Conservation (phyloP, 2,113 vertebrate genomes). For the Stigmatopora nigra region DNA sequence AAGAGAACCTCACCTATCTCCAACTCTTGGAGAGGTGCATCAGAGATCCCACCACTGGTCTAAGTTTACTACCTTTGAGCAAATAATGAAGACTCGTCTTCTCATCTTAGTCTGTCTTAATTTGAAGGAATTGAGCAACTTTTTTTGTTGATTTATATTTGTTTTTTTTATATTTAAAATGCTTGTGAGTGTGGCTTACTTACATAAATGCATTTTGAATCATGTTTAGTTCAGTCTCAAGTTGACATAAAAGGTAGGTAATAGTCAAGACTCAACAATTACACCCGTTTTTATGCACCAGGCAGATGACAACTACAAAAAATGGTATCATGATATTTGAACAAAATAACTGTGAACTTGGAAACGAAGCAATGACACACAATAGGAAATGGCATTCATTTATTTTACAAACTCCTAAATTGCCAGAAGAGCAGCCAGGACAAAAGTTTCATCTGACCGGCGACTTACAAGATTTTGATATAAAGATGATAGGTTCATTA, state of each 20-base stretch:
- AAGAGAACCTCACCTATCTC: conserved; percentile 68
- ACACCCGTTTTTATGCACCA: too few relatives aligned
- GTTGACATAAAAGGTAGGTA: too few relatives aligned
- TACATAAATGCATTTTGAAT: too few relatives aligned
- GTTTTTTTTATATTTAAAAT: too few relatives aligned
- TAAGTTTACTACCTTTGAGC: conserved; percentile 39
- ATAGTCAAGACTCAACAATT: too few relatives aligned
- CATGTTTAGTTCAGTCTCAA: too few relatives aligned
- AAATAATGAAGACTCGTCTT: background rate
- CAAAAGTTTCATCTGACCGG: too few relatives aligned
- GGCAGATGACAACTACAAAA: too few relatives aligned
- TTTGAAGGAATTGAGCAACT: background rate
- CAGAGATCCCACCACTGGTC: conserved; percentile 54
- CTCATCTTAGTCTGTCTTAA: background rate
- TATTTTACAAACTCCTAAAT: conserved; percentile 2
- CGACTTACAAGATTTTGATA: background rate
- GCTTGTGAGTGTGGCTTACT: too few relatives aligned
- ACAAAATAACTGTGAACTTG: background rate
- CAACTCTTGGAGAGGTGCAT: conserved; percentile 68
- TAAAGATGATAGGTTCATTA: too few relatives aligned
- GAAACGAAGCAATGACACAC: background rate
- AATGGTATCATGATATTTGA: background rate
- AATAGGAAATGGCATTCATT: background rate
- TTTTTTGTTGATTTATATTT: background rate
- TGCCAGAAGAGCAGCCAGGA: too few relatives aligned